A percentile compares a stretch with the other conserved stretches of the same genome.
Evolutionary conservation across 2,888 invertebrate genomes (phyloP).

Genomic region (Choreutis nemorana): DNA sequence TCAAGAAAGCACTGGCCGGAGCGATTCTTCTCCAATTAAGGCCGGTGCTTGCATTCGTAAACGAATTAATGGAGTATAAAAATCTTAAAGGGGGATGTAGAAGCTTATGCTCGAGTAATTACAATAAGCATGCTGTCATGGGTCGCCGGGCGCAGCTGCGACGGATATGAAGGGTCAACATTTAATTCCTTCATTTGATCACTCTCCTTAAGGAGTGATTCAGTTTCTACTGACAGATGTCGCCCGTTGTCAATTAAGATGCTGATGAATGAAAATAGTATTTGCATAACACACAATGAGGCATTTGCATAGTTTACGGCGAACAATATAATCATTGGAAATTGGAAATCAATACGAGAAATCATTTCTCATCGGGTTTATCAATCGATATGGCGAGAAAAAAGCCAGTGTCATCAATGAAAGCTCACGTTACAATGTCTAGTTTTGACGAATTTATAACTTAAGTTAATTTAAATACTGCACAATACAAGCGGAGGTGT

Average conservation of each 20-base stretch:
- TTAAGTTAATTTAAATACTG: conserved; percentile 27
- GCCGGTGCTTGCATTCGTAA: conserved; percentile 9
- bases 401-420: background rate
- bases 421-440: conserved; percentile 33
- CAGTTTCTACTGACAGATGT: conserved; percentile 61
- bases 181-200: conserved; percentile 52
- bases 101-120: conserved; percentile 32
- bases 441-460: conserved; percentile 53
- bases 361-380: conserved; percentile 40
- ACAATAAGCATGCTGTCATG: conserved; percentile 37
- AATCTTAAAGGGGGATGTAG: conserved; percentile 20
- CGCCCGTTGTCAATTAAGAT: conserved; percentile 43
- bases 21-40: no score
- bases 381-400: background rate
- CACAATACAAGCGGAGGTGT: conserved; percentile 43
- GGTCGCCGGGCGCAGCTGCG: conserved; percentile 41
- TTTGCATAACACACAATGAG: conserved; percentile 46
- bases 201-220: conserved; percentile 54
- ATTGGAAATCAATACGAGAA: conserved; percentile 56
- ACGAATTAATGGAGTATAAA: conserved; percentile 12
- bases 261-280: conserved; percentile 52
- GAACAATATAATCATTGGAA: conserved; percentile 58
- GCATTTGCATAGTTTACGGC: conserved; percentile 53
- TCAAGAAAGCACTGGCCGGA: no score
- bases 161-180: conserved; percentile 59